A percentile compares a stretch with the other conserved stretches of the same genome.
phyloP scores from a whole-genome alignment of 1,140 invertebrate genomes.

The Drosophila ohnishii region DNA sequence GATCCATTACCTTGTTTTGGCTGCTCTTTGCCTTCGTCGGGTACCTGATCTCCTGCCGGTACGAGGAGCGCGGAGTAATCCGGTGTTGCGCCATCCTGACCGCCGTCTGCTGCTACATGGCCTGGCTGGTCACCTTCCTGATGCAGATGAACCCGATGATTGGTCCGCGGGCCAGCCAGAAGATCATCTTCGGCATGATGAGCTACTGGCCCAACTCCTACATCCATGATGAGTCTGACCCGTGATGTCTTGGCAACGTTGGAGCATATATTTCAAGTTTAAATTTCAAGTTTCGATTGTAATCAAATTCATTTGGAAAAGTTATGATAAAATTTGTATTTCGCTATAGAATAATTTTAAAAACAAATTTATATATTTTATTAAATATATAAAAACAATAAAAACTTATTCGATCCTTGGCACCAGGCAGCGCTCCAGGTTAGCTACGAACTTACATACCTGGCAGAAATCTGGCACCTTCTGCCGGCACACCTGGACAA shows the following conservation, averaged over 20 bases:
- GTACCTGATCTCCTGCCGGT: constrained; percentile 18
- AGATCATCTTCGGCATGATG: constrained; percentile 38
- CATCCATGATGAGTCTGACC: constrained; percentile 15
- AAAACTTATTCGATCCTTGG: not conserved
- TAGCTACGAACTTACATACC: constrained; percentile 22
- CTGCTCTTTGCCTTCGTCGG: constrained; percentile 23
- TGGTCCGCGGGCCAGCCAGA: constrained; percentile 41
- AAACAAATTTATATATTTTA: not conserved
- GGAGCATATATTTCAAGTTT: not conserved
- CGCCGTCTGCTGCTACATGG: constrained; percentile 58
- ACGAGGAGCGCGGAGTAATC: constrained; percentile 38
- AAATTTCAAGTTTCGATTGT: not conserved
- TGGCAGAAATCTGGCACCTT: constrained; percentile 16
- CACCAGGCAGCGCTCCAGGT: constrained; percentile 19
- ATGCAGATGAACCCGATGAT: constrained; percentile 65
- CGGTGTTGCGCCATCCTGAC: constrained; percentile 46
- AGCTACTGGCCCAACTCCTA: constrained; percentile 56
- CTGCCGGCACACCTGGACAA: constrained; percentile 3
- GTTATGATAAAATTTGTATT: not conserved
- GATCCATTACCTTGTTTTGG: constrained; percentile 33
- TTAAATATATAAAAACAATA: constrained; percentile 7
- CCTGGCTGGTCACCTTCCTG: constrained; percentile 60
- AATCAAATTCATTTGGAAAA: too few species aligned
- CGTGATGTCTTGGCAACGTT: not conserved
- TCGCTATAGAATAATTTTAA: too few species aligned